phyloP scores from a whole-genome alignment of 2,888 invertebrate genomes.

The Pammene fasciana region DNA sequence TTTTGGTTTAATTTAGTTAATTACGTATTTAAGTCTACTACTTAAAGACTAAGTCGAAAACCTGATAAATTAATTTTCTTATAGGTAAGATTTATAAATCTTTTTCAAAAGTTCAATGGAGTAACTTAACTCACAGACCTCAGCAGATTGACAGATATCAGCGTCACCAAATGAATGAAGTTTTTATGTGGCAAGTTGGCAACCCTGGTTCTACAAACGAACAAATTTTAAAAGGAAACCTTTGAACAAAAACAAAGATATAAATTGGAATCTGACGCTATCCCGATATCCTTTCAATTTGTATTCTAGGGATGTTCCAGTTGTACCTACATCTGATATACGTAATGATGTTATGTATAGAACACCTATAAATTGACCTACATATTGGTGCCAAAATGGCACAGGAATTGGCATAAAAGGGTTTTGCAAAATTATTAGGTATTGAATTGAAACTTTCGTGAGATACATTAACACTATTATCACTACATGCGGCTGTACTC shows the following conservation, averaged over 20 bases:
- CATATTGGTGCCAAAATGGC: not conserved
- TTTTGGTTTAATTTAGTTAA: no score
- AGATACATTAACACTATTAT: no score
- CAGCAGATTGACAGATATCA: slow-evolving; percentile 16
- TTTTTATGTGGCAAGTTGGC: slow-evolving; percentile 31
- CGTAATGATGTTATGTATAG: slow-evolving; percentile 7
- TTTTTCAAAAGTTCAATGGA: no score
- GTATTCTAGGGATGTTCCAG: slow-evolving; percentile 16
- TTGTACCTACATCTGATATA: not conserved
- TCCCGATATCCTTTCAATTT: slow-evolving; percentile 22
- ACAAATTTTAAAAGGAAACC: slow-evolving; percentile 34
- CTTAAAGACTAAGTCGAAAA: no score
- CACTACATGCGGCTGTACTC: no score
- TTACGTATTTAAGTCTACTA: no score
- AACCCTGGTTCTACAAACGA: slow-evolving; percentile 29
- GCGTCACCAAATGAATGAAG: slow-evolving; percentile 17
- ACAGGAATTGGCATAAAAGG: not conserved
- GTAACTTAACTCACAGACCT: no score
- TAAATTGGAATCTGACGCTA: slow-evolving; percentile 32
- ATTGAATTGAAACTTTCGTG: no score
- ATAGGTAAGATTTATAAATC: no score
- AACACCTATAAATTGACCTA: not conserved
- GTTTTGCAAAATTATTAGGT: not conserved
- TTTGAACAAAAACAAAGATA: slow-evolving; percentile 31
- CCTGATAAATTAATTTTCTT: no score